Evolutionary conservation across 2,888 invertebrate genomes (phyloP), one percentile per base, ranked within the genome.

Genomic region (Drosophila gaucha): DNA sequence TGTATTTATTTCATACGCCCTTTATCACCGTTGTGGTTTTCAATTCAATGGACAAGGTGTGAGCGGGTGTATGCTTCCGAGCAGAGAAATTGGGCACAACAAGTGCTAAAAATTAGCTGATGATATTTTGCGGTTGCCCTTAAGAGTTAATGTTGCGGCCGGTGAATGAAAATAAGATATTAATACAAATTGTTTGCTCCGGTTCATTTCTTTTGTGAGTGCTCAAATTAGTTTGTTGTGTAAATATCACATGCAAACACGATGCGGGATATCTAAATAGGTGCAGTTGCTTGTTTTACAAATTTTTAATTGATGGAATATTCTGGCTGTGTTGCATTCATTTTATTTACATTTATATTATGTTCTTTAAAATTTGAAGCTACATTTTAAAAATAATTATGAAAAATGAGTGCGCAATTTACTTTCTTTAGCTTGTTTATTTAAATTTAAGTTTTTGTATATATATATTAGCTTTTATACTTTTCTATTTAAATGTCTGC

Each of bases 61-160:
- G 16, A 3, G 20, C 38, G 35, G 52, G 14, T 9, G 4, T 1
- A 3, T 9, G 30, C 30, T 46, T 64, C 36, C 58, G 43, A 26
- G 16, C 58, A 38, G 49, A 76, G 64, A 84, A 78, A 86, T 80
- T 74, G 66, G 36, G 47, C 36, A 64, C 65, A 62, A 56, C 67
- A 75, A 80, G 87, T 84, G 87, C 52, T 41, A 65, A 71, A 65
- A 62, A 65, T 60, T 65, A 59, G 64, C 43, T 74, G 64, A 69
- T 71, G 63, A 52, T 67, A 52, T 66, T 75, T 79, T 68, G 73
- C 33, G 70, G 78, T 68, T 84, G 71, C 64, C 74, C 69, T 74
- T 77, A 69, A 74, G 59, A 78, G 66, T 58, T 65, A 63, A 69
- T 84, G 56, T 63, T 63, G 64, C 52, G 65, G 74, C 55, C 49